These are phyloP conservation scores for Montipora cactus DNA, from an alignment of 64 coral and sea anemone genomes.

Conservation along the genomic window DNA sequence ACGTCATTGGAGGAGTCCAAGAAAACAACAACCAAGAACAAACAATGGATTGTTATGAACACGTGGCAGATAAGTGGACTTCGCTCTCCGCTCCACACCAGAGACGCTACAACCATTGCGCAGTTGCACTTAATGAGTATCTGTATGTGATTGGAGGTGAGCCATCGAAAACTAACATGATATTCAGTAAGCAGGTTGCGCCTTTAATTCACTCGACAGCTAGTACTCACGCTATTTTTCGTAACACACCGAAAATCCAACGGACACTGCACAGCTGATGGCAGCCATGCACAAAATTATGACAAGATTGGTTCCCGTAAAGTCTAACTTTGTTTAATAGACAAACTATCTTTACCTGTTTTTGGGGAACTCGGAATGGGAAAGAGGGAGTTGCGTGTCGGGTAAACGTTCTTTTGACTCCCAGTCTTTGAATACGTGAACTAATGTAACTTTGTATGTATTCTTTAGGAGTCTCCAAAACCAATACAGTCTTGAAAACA, in stretches of 20 bases:
- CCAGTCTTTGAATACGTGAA: neutral
- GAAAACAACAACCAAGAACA: conserved; percentile 49
- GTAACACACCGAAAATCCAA: too few species aligned
- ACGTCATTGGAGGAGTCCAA: conserved; percentile 76
- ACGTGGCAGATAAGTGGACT: conserved; percentile 60
- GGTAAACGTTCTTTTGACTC: too few species aligned
- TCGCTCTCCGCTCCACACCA: conserved; percentile 65
- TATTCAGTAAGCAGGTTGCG: neutral
- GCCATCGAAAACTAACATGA: neutral
- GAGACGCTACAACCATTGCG: conserved; percentile 67
- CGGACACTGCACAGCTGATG: too few species aligned
- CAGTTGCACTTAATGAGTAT: conserved; percentile 71
- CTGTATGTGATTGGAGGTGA: conserved; percentile 93
- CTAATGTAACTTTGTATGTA: neutral
- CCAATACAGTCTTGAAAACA: conserved; percentile 51
- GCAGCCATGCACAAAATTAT: too few species aligned
- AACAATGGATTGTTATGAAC: conserved; percentile 78
- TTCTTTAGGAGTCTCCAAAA: conserved; percentile 64
- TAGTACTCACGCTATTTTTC: too few species aligned
- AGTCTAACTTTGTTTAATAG: too few species aligned
- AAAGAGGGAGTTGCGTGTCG: too few species aligned
- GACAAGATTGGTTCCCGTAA: too few species aligned
- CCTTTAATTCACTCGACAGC: too few species aligned
- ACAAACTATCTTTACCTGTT: too few species aligned
- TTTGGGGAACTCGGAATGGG: too few species aligned